Conservation (phyloP, 2,888 invertebrate species). For the Parapristionchus giblindavisi region DNA sequence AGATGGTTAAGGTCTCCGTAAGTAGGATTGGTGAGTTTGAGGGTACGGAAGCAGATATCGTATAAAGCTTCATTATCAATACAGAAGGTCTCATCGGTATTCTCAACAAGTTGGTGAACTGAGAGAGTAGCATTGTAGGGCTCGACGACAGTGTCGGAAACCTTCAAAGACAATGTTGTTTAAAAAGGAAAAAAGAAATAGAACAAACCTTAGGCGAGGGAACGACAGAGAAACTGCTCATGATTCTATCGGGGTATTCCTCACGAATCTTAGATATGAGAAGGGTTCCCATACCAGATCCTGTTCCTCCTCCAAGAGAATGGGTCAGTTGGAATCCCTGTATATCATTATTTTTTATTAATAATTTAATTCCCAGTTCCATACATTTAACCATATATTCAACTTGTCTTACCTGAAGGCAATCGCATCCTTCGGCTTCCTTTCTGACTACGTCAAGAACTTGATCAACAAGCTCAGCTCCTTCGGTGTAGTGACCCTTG, state of each 20-base stretch:
- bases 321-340: conserved; percentile 85
- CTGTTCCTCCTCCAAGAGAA: conserved; percentile 85
- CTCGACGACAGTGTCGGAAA: conserved; percentile 80
- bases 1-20: conserved; percentile 77
- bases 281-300: conserved; percentile 86
- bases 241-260: conserved; percentile 96
- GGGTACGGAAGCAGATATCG: conserved; percentile 75
- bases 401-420: conserved; percentile 78
- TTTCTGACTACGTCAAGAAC: conserved; percentile 77
- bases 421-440: conserved; percentile 85
- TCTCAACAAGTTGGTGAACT: conserved; percentile 72
- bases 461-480: conserved; percentile 77
- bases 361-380: too few relatives aligned
- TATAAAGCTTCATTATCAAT: conserved; percentile 74
- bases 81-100: conserved; percentile 70
- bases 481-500: conserved; percentile 93
- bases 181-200: background rate
- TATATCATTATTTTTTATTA: too few relatives aligned
- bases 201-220: conserved; percentile 80
- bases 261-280: conserved; percentile 94
- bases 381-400: too few relatives aligned
- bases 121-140: conserved; percentile 74
- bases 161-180: too few relatives aligned
- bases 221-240: conserved; percentile 95
- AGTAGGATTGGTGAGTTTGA: conserved; percentile 78